phyloP scores from a whole-genome alignment of 2,797 vertebrate species.

The Clamator glandarius region DNA sequence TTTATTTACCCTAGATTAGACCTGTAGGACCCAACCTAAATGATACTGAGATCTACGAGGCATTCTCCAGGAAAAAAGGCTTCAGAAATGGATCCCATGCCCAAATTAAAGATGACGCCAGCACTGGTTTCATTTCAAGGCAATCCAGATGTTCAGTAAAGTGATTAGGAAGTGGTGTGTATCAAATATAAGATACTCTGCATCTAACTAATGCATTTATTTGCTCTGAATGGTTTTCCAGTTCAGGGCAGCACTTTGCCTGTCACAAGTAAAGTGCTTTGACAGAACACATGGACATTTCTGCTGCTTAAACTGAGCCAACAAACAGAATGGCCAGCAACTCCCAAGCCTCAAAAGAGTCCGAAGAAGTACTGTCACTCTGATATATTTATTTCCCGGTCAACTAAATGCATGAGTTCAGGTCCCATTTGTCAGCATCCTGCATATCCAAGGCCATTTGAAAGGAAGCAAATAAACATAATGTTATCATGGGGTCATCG shows the following conservation, averaged over 20 bases:
- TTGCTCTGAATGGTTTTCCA: constrained; percentile 64
- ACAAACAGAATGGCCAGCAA: neutral
- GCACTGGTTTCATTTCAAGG: constrained; percentile 42
- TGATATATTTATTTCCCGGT: constrained; percentile 33
- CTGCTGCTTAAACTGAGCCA: constrained; percentile 21
- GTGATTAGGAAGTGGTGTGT: constrained; percentile 58
- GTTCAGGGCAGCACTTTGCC: constrained; percentile 60
- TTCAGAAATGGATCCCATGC: constrained; percentile 25
- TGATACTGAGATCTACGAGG: neutral
- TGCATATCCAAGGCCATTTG: neutral
- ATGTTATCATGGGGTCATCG: neutral
- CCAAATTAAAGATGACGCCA: constrained; percentile 55
- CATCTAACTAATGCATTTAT: constrained; percentile 59
- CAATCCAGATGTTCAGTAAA: constrained; percentile 60
- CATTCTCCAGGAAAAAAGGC: constrained; percentile 20
- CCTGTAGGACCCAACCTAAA: constrained; percentile 28
- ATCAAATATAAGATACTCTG: constrained; percentile 69
- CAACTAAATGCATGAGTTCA: constrained; percentile 38
- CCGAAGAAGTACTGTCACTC: neutral
- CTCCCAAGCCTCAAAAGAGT: neutral
- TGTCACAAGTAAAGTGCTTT: constrained; percentile 62
- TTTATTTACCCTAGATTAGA: constrained; percentile 16
- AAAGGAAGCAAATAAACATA: constrained; percentile 61
- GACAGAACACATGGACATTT: constrained; percentile 55
- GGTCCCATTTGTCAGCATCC: constrained; percentile 41